phyloP scores from a whole-genome alignment of 2,888 invertebrate genomes.

The Ametastegia equiseti region DNA sequence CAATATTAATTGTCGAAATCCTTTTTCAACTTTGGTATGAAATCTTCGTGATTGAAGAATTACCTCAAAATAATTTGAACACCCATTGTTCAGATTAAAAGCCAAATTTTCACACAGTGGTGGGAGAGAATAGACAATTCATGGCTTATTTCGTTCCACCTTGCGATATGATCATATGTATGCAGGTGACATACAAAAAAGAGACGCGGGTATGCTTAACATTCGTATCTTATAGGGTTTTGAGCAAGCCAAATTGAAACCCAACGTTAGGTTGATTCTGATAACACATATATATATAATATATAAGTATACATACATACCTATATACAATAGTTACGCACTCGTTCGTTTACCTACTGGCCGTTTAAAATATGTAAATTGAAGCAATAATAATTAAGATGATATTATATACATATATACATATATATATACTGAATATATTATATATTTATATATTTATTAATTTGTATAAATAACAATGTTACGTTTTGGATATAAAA shows the following conservation, averaged over 20 bases:
- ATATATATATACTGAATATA: slow-evolving; percentile 36
- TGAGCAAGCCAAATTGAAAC: background rate
- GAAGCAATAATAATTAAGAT: slow-evolving; percentile 62
- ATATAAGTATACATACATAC: background rate
- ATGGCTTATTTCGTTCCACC: background rate
- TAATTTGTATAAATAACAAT: slow-evolving; percentile 69
- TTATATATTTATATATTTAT: slow-evolving; percentile 69
- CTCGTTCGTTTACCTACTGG: slow-evolving; percentile 12
- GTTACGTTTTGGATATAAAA: slow-evolving; percentile 67
- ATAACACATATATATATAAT: background rate
- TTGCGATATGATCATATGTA: background rate
- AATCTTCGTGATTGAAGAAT: background rate
- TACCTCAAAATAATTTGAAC: background rate
- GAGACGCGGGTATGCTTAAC: background rate
- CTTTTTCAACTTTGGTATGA: background rate
- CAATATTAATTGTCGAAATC: background rate
- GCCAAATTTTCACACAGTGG: background rate
- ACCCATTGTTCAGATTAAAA: background rate
- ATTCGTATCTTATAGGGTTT: background rate
- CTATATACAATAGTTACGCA: slow-evolving; percentile 10
- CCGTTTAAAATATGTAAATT: slow-evolving; percentile 57
- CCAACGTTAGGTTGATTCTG: slow-evolving; percentile 5
- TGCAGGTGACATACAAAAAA: background rate
- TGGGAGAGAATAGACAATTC: background rate
- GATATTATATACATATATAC: slow-evolving; percentile 55